phyloP scores from a whole-genome alignment of 2,888 invertebrate genomes.

The Hydriomena furcata region DNA sequence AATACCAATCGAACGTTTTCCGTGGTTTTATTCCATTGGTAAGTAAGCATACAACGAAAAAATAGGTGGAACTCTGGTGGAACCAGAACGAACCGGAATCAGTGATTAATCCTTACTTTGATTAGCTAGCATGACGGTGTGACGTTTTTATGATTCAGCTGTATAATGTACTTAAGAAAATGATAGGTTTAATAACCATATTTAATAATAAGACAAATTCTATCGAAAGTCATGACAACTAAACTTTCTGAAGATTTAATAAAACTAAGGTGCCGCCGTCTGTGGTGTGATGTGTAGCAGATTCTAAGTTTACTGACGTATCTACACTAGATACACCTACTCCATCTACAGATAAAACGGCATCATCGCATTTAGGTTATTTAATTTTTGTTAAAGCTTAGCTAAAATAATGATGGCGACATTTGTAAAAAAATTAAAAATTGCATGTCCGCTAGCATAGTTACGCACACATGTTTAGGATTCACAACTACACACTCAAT shows the following conservation, averaged over 20 bases:
- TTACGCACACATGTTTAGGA: conserved; percentile 30
- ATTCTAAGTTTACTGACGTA: too few species aligned
- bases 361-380: too few species aligned
- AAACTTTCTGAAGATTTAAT: too few species aligned
- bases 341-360: too few species aligned
- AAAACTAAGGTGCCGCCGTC: too few species aligned
- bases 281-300: too few species aligned
- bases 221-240: too few species aligned
- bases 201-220: too few species aligned
- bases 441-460: conserved; percentile 24
- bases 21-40: too few species aligned
- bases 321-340: too few species aligned
- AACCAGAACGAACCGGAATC: conserved; percentile 29
- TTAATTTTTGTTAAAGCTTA: background rate
- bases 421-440: conserved; percentile 12
- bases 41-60: background rate
- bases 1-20: too few species aligned
- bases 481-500: conserved; percentile 51
- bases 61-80: conserved; percentile 13
- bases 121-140: conserved; percentile 30
- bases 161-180: conserved; percentile 12
- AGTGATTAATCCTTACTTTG: conserved; percentile 31
- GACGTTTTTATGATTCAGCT: conserved; percentile 22
- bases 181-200: background rate
- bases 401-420: conserved; percentile 2